A percentile compares a stretch with the other conserved stretches of the same genome.
phyloP scores from a whole-genome alignment of 30 jellyfish, hydroid and myxozoan species.

The Clytia hemisphaerica region DNA sequence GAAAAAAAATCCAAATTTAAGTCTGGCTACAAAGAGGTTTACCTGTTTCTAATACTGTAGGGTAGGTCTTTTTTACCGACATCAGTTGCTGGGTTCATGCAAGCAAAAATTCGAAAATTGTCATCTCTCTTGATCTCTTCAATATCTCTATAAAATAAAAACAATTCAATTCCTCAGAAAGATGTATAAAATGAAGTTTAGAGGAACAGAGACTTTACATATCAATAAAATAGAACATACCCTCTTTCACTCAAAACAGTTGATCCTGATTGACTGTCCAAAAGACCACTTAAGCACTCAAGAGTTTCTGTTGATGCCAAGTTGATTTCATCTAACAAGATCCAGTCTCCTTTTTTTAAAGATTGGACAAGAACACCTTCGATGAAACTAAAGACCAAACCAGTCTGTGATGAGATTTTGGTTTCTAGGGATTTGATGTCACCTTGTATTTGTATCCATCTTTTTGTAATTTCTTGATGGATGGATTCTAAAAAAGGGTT shows the following conservation, averaged over 20 bases:
- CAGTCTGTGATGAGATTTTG: constrained; percentile 45
- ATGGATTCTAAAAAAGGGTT: too few relatives aligned
- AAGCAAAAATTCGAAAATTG: constrained; percentile 87
- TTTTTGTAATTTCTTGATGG: too few relatives aligned
- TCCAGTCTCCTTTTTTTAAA: constrained; percentile 83
- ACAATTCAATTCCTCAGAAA: not conserved
- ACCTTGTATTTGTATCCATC: constrained; percentile 34
- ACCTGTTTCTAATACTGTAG: constrained; percentile 89
- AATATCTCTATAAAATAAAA: constrained; percentile 47
- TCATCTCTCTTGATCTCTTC: constrained; percentile 79
- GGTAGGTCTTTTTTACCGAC: constrained; percentile 96
- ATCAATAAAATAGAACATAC: constrained; percentile 14
- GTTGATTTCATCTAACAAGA: constrained; percentile 91
- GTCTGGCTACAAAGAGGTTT: not conserved
- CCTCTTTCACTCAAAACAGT: constrained; percentile 89
- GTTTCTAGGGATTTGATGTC: constrained; percentile 42
- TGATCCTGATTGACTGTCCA: constrained; percentile 88
- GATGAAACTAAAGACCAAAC: constrained; percentile 61
- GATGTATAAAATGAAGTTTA: not conserved
- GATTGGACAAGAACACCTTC: constrained; percentile 84
- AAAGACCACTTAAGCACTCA: constrained; percentile 72
- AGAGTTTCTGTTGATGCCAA: constrained; percentile 91
- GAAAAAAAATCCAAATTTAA: too few relatives aligned
- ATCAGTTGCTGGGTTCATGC: constrained; percentile 99
- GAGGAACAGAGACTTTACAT: not conserved